These are phyloP conservation scores for Drosophila anceps DNA, from an alignment of 2,888 invertebrate genomes.

Conservation along the genomic window DNA sequence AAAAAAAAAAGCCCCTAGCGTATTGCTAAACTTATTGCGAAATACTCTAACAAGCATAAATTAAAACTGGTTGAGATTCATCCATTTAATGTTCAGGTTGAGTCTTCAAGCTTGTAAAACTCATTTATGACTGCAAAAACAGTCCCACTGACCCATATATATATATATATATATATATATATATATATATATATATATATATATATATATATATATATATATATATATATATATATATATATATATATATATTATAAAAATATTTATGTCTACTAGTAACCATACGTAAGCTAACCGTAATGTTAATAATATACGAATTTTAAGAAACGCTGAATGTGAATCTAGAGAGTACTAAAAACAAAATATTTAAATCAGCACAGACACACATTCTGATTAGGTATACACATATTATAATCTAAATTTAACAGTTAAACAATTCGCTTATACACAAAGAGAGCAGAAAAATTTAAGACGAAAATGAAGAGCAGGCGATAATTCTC, in stretches of 20 bases:
- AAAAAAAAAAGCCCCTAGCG: slow-evolving; percentile 12
- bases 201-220: slow-evolving; percentile 3
- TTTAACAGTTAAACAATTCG: slow-evolving; percentile 46
- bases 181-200: slow-evolving; percentile 4
- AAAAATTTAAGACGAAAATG: slow-evolving; percentile 13
- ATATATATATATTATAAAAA: slow-evolving; percentile 13
- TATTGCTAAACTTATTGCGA: slow-evolving; percentile 21
- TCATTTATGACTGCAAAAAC: slow-evolving; percentile 38
- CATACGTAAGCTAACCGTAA: slow-evolving; percentile 76
- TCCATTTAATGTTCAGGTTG: slow-evolving; percentile 29
- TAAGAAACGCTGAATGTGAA: slow-evolving; percentile 82
- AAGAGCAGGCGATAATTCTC: slow-evolving; percentile 22
- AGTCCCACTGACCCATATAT: slow-evolving; percentile 18
- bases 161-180: not conserved
- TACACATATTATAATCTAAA: slow-evolving; percentile 67
- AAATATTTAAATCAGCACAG: slow-evolving; percentile 18
- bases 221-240: not conserved
- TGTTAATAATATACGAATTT: slow-evolving; percentile 81
- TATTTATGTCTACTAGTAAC: slow-evolving; percentile 43
- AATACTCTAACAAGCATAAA: slow-evolving; percentile 9
- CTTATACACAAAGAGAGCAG: slow-evolving; percentile 26
- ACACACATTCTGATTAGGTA: slow-evolving; percentile 30
- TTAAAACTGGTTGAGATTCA: slow-evolving; percentile 24
- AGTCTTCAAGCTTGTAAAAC: slow-evolving; percentile 32
- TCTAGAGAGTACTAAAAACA: slow-evolving; percentile 68